Evolutionary conservation across 2,888 invertebrate genomes (phyloP).

Genomic region (Stramonita haemastoma): DNA sequence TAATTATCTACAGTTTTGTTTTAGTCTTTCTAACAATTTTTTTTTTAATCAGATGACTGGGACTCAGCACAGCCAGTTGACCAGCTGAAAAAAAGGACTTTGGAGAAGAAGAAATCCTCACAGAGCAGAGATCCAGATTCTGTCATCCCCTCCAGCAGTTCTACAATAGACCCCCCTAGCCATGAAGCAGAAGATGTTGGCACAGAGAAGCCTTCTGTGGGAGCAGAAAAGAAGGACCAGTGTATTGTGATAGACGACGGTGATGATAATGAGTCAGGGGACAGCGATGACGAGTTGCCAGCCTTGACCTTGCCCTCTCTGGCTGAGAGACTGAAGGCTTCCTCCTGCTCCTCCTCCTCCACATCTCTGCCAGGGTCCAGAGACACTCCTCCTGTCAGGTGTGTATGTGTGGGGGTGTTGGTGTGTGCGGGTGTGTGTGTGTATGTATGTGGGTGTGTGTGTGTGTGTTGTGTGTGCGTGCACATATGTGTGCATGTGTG

Average conservation of each 20-base stretch:
- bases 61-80: background rate
- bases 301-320: conserved; percentile 8
- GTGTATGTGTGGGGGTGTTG: too few species aligned
- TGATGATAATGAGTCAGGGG: background rate
- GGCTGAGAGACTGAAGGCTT: conserved; percentile 5
- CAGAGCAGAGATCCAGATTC: background rate
- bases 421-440: too few species aligned
- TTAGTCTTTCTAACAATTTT: background rate
- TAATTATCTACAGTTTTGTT: background rate
- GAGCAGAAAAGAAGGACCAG: background rate
- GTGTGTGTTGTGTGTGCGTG: too few species aligned
- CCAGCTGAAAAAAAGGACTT: background rate
- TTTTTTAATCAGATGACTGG: background rate
- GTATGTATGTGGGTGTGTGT: too few species aligned
- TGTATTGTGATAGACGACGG: background rate
- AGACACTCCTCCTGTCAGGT: background rate
- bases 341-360: background rate
- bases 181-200: background rate
- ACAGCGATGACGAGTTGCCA: conserved; percentile 15
- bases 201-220: background rate
- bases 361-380: background rate
- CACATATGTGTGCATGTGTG: too few species aligned
- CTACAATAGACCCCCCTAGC: background rate
- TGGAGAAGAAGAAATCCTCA: background rate
- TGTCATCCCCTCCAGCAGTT: background rate